A percentile compares a stretch with the other conserved stretches of the same genome.
Evolutionary conservation across 2,797 vertebrate genomes (phyloP).

Genomic region (Leucoraja ocellata): DNA sequence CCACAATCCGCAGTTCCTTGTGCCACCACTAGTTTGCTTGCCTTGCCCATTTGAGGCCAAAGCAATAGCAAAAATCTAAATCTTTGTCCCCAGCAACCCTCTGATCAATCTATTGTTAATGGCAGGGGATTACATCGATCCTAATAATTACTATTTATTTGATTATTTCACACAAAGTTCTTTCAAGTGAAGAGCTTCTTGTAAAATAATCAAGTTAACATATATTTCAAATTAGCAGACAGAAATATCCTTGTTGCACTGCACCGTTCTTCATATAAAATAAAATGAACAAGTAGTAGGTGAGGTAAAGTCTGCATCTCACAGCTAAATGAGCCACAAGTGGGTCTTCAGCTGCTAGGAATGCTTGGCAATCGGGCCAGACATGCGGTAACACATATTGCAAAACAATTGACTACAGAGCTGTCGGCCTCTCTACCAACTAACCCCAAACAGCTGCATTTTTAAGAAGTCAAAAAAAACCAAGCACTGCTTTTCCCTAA

Average conservation of each 20-base stretch:
- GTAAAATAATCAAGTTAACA: background rate
- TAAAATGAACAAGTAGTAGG: background rate
- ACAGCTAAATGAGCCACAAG: background rate
- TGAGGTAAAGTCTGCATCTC: background rate
- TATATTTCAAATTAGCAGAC: background rate
- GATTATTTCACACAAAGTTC: too few relatives aligned
- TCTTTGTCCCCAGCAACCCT: background rate
- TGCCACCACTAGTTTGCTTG: background rate
- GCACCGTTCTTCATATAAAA: background rate
- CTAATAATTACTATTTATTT: background rate
- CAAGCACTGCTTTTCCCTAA: background rate
- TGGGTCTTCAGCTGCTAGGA: background rate
- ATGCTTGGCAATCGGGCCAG: background rate
- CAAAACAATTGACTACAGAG: conserved; percentile 13
- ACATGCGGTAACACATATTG: background rate
- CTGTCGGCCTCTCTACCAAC: background rate
- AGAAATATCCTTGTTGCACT: background rate
- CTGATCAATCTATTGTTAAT: background rate
- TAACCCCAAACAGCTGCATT: conserved; percentile 30
- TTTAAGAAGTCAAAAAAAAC: background rate
- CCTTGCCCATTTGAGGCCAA: background rate
- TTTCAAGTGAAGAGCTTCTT: background rate
- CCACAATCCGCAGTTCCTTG: too few relatives aligned
- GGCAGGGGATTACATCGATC: background rate
- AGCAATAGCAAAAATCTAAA: background rate